Evolutionary conservation across 2,888 invertebrate species (phyloP), one percentile per base, ranked within the genome.

Genomic region (Watsonalla binaria): DNA sequence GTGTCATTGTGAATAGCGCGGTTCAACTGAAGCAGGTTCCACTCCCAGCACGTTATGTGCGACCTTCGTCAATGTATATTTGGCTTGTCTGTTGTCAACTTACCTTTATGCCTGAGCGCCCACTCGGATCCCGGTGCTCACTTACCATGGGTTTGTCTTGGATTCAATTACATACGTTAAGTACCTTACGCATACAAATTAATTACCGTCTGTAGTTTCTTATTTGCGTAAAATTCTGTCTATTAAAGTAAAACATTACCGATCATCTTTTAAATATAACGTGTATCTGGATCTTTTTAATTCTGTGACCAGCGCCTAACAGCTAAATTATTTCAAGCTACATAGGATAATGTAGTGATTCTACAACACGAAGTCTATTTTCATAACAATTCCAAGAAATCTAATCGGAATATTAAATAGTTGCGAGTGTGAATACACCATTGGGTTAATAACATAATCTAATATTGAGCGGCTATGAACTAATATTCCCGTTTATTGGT

Each of bases 51-150:
- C 37, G 51, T 54, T 54, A 54, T 46, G 14, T 39, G 45, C 52
- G 54, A 54, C 54, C 56, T 56, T 54, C 52, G 50, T 42, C 47
- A 52, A 50, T 49, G 47, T 52, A 51, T 51, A 49, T 56, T 48
- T 51, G 49, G 46, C 52, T 46, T 53, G 49, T 48, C 46, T 51
- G 49, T 47, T 53, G 51, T 53, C 51, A 42, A 47, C 46, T 51
- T 24, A 48, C 15, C 37, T 37, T 37, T 35, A 37, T 49, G 39
- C 39, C 14, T 49, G 15, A 37, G 7, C 35, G 15, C 39, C 49
- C 39, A 49, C 49, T 49, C 14, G 37, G 9, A 14, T 49, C 37
- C 15, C 37, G 37, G 14, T 14, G 14, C 48, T 37, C 48, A 39
- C 14, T 49, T 49, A 35, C 14, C 37, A 35, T 5, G 8, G 48